These are phyloP conservation scores for Centruroides sculpturatus DNA, from an alignment of 1,140 invertebrate species.

Conservation along the genomic window DNA sequence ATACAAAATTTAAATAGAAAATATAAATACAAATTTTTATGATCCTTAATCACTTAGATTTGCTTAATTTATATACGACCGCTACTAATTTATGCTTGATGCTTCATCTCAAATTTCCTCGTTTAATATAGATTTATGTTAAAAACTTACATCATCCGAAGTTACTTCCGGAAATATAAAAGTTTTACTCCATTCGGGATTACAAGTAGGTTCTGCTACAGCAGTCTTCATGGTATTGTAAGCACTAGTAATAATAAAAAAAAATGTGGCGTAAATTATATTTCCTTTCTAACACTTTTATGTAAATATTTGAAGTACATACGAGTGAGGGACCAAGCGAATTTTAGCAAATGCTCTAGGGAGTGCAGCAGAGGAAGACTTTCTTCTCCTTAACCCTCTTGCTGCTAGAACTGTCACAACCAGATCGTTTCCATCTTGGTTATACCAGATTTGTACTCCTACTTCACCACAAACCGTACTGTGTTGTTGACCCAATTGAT, in stretches of 20 bases:
- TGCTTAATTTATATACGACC: no score
- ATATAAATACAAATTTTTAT: no score
- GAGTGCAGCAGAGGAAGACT: constrained; percentile 45
- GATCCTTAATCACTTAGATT: no score
- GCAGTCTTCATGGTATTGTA: constrained; percentile 46
- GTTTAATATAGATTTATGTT: no score
- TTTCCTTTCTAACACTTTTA: neutral
- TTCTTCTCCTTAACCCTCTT: constrained; percentile 49
- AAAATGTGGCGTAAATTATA: no score
- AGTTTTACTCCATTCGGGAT: constrained; percentile 81
- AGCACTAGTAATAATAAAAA: constrained; percentile 37
- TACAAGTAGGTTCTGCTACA: constrained; percentile 62
- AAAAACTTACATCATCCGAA: constrained; percentile 44
- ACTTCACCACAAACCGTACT: constrained; percentile 40
- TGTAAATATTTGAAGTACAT: neutral
- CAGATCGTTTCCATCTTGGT: constrained; percentile 59
- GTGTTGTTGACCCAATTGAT: neutral
- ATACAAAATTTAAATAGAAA: no score
- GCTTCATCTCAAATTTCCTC: no score
- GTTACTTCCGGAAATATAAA: constrained; percentile 58
- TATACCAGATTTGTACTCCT: constrained; percentile 73
- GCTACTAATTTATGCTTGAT: no score
- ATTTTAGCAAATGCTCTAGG: constrained; percentile 72
- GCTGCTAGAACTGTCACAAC: constrained; percentile 67
- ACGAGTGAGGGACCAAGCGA: constrained; percentile 53